Conservation (phyloP, 2,888 invertebrate genomes). For the Melinaea marsaeus region DNA sequence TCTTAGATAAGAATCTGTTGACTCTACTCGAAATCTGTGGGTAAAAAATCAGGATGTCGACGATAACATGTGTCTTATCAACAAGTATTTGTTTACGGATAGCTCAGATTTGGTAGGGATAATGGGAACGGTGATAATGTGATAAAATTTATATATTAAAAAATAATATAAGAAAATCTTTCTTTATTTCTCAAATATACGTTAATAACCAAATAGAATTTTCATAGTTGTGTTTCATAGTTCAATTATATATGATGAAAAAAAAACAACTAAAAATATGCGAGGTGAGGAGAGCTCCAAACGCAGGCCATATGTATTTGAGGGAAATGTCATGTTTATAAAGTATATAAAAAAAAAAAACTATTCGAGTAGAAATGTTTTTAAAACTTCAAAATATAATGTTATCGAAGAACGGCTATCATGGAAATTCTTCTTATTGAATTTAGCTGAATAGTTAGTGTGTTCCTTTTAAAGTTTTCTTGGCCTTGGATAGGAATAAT, state of each 20-base stretch:
- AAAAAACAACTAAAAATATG: not conserved
- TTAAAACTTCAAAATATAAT: slow-evolving; percentile 2
- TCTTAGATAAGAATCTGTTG: slow-evolving; percentile 63
- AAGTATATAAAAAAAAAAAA: not conserved
- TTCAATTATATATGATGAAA: not conserved
- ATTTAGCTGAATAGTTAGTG: slow-evolving; percentile 39
- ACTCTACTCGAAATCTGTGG: slow-evolving; percentile 55
- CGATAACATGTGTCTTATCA: slow-evolving; percentile 48
- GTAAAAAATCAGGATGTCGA: slow-evolving; percentile 66
- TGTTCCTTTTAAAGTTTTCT: slow-evolving; percentile 36
- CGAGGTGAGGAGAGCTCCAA: not conserved
- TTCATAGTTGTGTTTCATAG: too few relatives aligned
- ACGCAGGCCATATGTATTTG: not conserved
- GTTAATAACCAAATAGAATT: too few relatives aligned
- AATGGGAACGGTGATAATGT: slow-evolving; percentile 4
- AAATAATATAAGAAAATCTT: too few relatives aligned
- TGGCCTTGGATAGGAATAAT: slow-evolving; percentile 40
- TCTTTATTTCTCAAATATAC: too few relatives aligned
- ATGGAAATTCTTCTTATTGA: slow-evolving; percentile 38
- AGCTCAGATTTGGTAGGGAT: slow-evolving; percentile 28
- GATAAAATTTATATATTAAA: not conserved
- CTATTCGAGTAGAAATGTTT: not conserved
- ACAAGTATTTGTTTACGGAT: slow-evolving; percentile 33
- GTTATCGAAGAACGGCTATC: slow-evolving; percentile 6
- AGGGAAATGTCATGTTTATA: not conserved